Conservation (phyloP, 1,140 invertebrate species). For the Notospermus geniculatus region DNA sequence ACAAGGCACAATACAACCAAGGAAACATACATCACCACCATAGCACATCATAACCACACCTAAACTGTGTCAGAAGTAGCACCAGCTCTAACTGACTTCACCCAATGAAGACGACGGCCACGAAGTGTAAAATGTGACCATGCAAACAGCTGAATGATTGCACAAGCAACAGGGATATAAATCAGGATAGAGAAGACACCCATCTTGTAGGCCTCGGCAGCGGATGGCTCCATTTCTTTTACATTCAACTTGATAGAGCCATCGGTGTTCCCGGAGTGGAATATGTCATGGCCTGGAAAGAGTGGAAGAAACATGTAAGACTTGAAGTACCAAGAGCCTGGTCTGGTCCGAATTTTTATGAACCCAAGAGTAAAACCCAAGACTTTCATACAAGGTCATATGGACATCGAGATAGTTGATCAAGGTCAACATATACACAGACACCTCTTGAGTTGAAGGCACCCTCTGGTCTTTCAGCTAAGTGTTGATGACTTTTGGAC, state of each 20-base stretch:
- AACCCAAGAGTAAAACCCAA: too few relatives aligned
- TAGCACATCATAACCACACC: too few relatives aligned
- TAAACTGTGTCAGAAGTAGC: too few relatives aligned
- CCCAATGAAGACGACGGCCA: slow-evolving; percentile 34
- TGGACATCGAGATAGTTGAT: too few relatives aligned
- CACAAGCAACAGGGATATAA: slow-evolving; percentile 47
- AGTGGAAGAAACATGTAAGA: background rate
- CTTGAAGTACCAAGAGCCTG: background rate
- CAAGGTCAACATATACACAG: too few relatives aligned
- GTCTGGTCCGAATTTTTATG: too few relatives aligned
- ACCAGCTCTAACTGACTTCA: slow-evolving; percentile 39
- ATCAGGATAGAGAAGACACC: slow-evolving; percentile 49
- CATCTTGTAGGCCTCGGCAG: slow-evolving; percentile 15
- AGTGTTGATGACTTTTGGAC: too few relatives aligned
- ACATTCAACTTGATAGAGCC: slow-evolving; percentile 35
- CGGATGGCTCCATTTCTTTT: slow-evolving; percentile 14
- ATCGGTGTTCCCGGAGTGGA: slow-evolving; percentile 32
- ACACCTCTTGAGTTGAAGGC: too few relatives aligned
- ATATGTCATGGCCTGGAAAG: slow-evolving; percentile 50
- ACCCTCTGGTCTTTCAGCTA: too few relatives aligned
- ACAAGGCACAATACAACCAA: too few relatives aligned
- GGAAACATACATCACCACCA: too few relatives aligned
- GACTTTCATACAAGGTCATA: too few relatives aligned
- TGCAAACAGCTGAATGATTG: slow-evolving; percentile 39
- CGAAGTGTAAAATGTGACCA: slow-evolving; percentile 47